Conservation (phyloP, 2,888 invertebrate genomes). For the Agrotis exclamationis region DNA sequence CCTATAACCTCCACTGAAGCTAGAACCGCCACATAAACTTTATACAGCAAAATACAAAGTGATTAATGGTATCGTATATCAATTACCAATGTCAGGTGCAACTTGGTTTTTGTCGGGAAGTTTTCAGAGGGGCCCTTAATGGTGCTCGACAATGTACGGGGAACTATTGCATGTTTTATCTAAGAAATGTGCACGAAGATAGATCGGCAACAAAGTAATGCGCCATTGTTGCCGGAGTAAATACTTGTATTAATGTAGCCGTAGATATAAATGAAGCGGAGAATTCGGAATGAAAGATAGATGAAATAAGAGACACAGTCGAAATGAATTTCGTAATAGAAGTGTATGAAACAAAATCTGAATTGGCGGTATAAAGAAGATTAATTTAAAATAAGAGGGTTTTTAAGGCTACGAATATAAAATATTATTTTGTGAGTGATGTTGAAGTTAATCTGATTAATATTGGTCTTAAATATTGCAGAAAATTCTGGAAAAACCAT, state of each 20-base stretch:
- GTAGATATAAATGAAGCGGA: constrained; percentile 44
- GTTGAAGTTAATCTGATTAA: constrained; percentile 23
- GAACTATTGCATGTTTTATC: constrained; percentile 76
- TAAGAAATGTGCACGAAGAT: constrained; percentile 66
- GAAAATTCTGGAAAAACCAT: neutral
- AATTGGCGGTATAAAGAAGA: constrained; percentile 39
- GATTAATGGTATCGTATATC: constrained; percentile 87
- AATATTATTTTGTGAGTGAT: constrained; percentile 5
- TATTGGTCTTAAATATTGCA: neutral
- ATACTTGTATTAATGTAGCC: constrained; percentile 55
- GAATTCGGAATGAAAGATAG: constrained; percentile 51
- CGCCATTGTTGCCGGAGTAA: constrained; percentile 53
- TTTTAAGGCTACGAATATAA: constrained; percentile 10
- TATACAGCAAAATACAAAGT: constrained; percentile 77
- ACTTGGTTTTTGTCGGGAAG: constrained; percentile 79
- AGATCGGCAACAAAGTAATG: constrained; percentile 58
- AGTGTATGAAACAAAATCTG: constrained; percentile 47
- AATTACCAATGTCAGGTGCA: constrained; percentile 88
- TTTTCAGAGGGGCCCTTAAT: constrained; percentile 74
- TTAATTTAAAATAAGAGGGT: constrained; percentile 41
- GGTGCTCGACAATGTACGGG: constrained; percentile 71
- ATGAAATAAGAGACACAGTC: constrained; percentile 51
- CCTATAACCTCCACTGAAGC: constrained; percentile 24
- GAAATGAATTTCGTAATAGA: constrained; percentile 53
- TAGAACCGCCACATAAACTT: constrained; percentile 66